Evolutionary conservation across 2,797 vertebrate species (phyloP), one percentile per base, ranked within the genome.

Genomic region (Cuculus canorus): DNA sequence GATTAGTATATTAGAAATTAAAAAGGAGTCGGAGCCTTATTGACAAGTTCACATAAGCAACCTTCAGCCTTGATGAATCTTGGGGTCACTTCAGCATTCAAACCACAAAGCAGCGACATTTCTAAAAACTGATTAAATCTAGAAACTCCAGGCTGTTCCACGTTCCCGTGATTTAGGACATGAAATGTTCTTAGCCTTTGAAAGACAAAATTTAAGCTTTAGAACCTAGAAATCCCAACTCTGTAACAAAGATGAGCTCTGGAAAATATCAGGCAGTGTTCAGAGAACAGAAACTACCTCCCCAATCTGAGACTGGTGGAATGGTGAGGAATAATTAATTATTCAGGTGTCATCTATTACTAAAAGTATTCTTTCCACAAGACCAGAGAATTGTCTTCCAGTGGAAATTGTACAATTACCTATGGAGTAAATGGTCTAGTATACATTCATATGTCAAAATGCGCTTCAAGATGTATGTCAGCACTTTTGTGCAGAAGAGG

Each of bases 381-480:
- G 82, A 76, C 39, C 80, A 0, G 1, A 77, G 83, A 82, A 82
- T 92, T 93, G 85, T 96, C 91, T 95, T 96, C 84, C 71, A 86
- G 82, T 91, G 83, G 87, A 94, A 95, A 95, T 66, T 66, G 92
- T 95, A 92, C 93, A 91, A 84, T 96, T 96, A 77, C 91, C 91
- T 94, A 14, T 94, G 90, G 86, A 95, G 94, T 93, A 94, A 95
- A 93, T 90, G 90, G 73, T 86, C 80, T 92, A 15, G 92, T 92
- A 65, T 93, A 76, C 92, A 91, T 90, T 86, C 94, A 86, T 96
- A 79, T 94, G 96, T 93, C 94, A 90, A 82, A 93, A 65, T 63
- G 90, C 15, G 32, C 94, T 82, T 81, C 2, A 5, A 76, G 93
- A 72, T 95, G 63, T 93, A 88, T 91, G 92, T 95, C 93, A 96